Evolutionary conservation across 2,113 vertebrate genomes (phyloP).

Genomic region (Phodopus roborovskii): DNA sequence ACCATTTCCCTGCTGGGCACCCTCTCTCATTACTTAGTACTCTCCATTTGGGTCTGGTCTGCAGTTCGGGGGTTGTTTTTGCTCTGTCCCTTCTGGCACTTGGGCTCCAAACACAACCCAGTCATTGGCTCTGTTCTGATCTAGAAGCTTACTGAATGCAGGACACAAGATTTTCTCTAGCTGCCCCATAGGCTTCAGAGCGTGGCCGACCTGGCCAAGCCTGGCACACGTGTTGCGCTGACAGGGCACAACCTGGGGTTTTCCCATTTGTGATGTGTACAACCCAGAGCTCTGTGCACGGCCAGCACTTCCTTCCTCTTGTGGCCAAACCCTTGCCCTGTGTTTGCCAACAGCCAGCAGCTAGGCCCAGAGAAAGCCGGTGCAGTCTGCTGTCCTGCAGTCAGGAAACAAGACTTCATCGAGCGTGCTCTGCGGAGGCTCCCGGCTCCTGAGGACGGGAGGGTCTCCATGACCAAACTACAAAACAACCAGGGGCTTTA

Average conservation of each 20-base stretch:
- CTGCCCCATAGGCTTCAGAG: not conserved
- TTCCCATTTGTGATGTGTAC: not conserved
- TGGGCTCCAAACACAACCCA: rapidly evolving
- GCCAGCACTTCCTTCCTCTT: slow-evolving; percentile 71
- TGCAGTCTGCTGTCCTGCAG: not conserved
- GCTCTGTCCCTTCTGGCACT: not conserved
- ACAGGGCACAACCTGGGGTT: not conserved
- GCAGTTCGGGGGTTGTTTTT: not conserved
- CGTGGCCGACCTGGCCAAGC: not conserved
- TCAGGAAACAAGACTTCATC: not conserved
- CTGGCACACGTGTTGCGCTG: not conserved
- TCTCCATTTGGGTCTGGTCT: not conserved
- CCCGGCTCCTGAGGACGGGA: not conserved
- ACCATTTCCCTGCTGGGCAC: not conserved
- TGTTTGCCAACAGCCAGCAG: not conserved
- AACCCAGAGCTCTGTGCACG: not conserved
- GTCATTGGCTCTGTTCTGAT: not conserved
- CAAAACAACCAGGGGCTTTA: not conserved
- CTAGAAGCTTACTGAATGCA: not conserved
- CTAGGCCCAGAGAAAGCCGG: not conserved
- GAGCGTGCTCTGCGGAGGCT: too few species aligned
- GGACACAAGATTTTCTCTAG: not conserved
- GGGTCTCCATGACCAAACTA: not conserved
- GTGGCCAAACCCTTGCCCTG: not conserved
- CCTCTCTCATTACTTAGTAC: not conserved